Evolutionary conservation across 2,888 invertebrate genomes (phyloP), one percentile per base, ranked within the genome.

Genomic region (Trachelus tabidus): DNA sequence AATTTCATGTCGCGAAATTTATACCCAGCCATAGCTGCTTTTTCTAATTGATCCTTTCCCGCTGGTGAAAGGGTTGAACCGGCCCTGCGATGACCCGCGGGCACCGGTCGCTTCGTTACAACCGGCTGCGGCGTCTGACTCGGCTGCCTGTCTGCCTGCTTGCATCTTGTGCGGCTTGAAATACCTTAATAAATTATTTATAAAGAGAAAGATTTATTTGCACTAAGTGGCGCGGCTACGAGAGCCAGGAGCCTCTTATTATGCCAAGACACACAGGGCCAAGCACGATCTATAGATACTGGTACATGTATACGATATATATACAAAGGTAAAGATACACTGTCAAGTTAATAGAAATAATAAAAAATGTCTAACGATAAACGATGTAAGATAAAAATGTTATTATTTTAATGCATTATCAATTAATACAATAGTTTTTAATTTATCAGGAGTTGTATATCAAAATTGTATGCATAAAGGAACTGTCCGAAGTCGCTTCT

Each of bases 181-280:
- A 80, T 33, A 37, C 81, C 81, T 77, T 83, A 79, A 83, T 83
- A 82, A 81, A 83, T 83, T 77, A 83, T 83, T 81, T 81, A 83
- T 83, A 81, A 79, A 79, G 81, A 75, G 78, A 80, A 79, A 81
- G 82, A 83, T 82, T 82, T 81, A 83, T 83, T 82, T 80, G 83
- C 82, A 76, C 82, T 82, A 83, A 83, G 82, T 83, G 82, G 82
- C 77, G 80, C 77, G 80, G 56, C 73, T 79, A 68, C 69, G 75
- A 75, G 68, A 15, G 76, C 76, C 15, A 34, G 56, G 31, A 71
- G 75, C 79, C 75, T 75, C 80, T 80, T 78, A 76, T 80, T 80
- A 78, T 78, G 76, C 76, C 37, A 68, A 12, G 40, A 71, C 15
- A 71, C 71, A 34, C 71, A 71, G 33, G 9, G 12, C 33, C 71